Base-by-base conservation (phyloP, 92 coral and sea anemone species). In the Chrysogorgia sp. region DNA sequence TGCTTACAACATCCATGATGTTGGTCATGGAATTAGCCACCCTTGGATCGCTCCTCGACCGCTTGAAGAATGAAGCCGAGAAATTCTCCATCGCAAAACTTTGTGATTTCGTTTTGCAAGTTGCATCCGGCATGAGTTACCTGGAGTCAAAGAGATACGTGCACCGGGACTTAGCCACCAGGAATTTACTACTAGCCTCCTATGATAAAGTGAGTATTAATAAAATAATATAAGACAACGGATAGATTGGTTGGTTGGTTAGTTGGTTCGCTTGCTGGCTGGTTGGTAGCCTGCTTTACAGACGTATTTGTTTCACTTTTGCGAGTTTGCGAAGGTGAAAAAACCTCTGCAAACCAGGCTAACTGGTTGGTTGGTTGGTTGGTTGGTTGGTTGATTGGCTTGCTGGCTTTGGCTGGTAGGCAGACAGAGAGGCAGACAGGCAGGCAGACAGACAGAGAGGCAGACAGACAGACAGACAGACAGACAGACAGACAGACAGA, bases 121-220 rank as follows among this genome's bases (percentile, higher is more conserved):
- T 94, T 34, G 92, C 97, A n/a, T 94, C 97, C 17, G 98, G 98
- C 10, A 91, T 94, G 97, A 91, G 92, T 22, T 94, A 94, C 24
- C 87, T 96, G 65, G 97, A 96, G 84, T 82, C 97, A 8, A 90
- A 92, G 74, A 86, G 96, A 65, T 96, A 86, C 79, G 88, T 93
- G 40, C 98, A 93, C 63, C 87, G 98, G 45, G 98, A 96, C 49
- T 63, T 96, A 17, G 99, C 99, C 6, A 91, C 99, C 0, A 82
- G 99, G 33, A 96, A 96, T 58, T 69, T 96, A 12, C 82, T 96
- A 47, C 65, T 96, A 55, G 91, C 90, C 6, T 89, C 99, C 14
- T 85, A 83, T 80, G 91, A 89, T 31, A 96, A 77, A 81, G 96
- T 85, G 53, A 21, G 47, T 28, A 34, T 47, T 28, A n/a, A n/a